Conservation (phyloP, 2,797 vertebrate genomes). For the Mormyrus proboscirostris region DNA sequence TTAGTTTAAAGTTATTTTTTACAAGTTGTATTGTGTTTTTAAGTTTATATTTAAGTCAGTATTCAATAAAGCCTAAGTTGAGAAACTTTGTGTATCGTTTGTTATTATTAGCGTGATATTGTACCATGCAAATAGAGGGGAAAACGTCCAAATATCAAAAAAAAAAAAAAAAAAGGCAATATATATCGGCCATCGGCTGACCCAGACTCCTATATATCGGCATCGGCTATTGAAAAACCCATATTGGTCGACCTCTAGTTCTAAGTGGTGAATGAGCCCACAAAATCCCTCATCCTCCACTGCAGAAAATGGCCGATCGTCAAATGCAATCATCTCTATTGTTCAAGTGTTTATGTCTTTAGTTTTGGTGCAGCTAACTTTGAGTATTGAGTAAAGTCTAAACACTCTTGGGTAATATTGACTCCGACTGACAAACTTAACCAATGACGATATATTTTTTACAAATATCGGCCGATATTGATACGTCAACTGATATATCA, state of each 20-base stretch:
- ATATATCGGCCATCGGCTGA: too few relatives aligned
- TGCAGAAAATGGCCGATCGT: not conserved
- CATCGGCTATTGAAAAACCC: too few relatives aligned
- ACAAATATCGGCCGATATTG: not conserved
- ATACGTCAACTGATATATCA: not conserved
- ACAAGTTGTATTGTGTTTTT: too few relatives aligned
- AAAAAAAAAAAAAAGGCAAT: too few relatives aligned
- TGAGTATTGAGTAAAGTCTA: not conserved
- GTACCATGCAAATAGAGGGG: too few relatives aligned
- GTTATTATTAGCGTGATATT: too few relatives aligned
- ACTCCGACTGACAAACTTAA: not conserved
- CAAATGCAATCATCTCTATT: not conserved
- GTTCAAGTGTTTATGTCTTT: not conserved
- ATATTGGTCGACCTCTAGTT: not conserved
- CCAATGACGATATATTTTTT: not conserved
- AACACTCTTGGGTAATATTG: not conserved
- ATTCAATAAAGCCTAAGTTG: too few relatives aligned
- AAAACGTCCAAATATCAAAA: too few relatives aligned
- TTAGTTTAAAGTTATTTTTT: too few relatives aligned
- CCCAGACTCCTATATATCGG: too few relatives aligned
- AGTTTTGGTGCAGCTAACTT: not conserved
- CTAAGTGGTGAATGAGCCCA: not conserved
- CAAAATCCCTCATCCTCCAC: not conserved
- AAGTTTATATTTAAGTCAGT: too few relatives aligned
- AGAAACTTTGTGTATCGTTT: too few relatives aligned